These are phyloP conservation scores for Aix galericulata DNA, from an alignment of 2,113 vertebrate species.

Conservation along the genomic window DNA sequence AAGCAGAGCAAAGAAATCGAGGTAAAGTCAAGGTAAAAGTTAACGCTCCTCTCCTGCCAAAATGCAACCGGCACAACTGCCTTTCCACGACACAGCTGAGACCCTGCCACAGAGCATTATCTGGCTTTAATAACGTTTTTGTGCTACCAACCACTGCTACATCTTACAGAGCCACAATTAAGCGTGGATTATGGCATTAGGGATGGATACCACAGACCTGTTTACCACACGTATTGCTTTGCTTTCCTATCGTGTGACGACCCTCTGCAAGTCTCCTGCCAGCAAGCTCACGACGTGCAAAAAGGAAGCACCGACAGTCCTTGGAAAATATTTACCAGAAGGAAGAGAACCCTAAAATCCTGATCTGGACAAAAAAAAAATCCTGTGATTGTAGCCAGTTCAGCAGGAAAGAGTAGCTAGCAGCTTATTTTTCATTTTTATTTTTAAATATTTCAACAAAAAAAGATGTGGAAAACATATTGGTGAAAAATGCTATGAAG, in stretches of 20 bases:
- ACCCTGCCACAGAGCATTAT: not conserved
- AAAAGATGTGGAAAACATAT: not conserved
- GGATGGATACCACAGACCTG: not conserved
- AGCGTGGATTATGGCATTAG: accelerated
- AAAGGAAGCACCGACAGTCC: not conserved
- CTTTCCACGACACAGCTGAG: no score
- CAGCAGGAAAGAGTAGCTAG: not conserved
- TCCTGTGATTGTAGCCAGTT: not conserved
- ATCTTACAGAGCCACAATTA: accelerated
- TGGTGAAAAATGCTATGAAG: not conserved
- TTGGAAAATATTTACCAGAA: not conserved
- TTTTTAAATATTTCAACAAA: not conserved
- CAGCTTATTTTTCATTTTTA: not conserved
- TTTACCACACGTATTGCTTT: accelerated
- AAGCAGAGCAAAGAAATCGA: not conserved
- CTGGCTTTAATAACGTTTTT: accelerated
- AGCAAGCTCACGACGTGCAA: accelerated
- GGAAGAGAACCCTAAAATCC: not conserved
- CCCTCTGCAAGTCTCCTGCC: not conserved
- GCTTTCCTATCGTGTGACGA: not conserved
- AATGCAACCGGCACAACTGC: not conserved
- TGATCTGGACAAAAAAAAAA: not conserved
- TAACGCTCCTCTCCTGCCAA: no score
- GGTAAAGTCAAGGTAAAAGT: not conserved
- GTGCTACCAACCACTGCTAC: no score